Base-by-base conservation (phyloP, 2,888 invertebrate species). In the Drosophila neotestacea region DNA sequence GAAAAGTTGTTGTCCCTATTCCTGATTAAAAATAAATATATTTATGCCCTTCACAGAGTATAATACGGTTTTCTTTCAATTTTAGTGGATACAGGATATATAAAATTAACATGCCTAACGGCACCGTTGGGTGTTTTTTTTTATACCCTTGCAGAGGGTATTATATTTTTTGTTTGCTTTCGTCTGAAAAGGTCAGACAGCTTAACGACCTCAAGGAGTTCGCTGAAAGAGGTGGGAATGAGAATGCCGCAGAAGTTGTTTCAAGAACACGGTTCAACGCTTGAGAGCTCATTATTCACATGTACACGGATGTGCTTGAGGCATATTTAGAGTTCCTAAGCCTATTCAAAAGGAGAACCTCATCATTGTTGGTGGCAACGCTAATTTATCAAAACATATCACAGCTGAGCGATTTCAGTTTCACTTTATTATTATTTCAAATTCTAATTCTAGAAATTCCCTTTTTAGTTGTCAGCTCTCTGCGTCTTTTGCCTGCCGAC, bases 61-160 rank as follows among this genome's bases (percentile, higher is more conserved):
- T 13, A 4, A 28, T 30, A 38, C 36, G 28, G 38, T 1, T 30
- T 38, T 9, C 11, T 28, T 13, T 28, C 11, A 46, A 16, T 30
- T 32, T 22, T 6, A 16, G 13, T 42, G 41, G 1, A 7, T 58
- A 36, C 47, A 34, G 28, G 42, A 51, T 44, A 60, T 46, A 28
- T 11, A n/a, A 63, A 58, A 78, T 85, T 75, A 84, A 54, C 82
- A 78, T 87, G 73, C 62, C 60, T 58, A 75, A 78, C 62, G 58
- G 58, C 56, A 50, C 77, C 72, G 44, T 27, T 10, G 51, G 62
- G 76, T 66, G 62, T 46, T 16, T 70, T 58, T 22, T 22, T 22
- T 22, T 22, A 2, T 22, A 2, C n/a, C n/a, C n/a, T n/a, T n/a
- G n/a, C n/a, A n/a, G n/a, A n/a, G n/a, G n/a, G n/a, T n/a, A n/a